Percentiles rank a stretch among this genome's conserved stretches.
Evolutionary conservation across 2,113 vertebrate species (phyloP).

Genomic region (Callocephalon fimbriatum): DNA sequence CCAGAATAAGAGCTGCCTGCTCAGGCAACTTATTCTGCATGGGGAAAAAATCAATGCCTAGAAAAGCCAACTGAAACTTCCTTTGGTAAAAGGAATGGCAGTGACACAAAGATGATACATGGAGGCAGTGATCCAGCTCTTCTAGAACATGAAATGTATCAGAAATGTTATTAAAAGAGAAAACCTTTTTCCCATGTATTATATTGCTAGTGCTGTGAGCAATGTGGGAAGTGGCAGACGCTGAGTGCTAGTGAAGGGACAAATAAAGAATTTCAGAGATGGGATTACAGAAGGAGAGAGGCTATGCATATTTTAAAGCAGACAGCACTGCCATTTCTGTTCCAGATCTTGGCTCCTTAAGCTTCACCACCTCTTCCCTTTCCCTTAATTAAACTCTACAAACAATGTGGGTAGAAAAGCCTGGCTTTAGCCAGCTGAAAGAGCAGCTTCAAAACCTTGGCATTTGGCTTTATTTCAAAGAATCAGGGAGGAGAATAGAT

Average conservation of each 20-base stretch:
- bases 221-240: slow-evolving; percentile 50
- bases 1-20: neutral
- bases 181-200: neutral
- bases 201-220: neutral
- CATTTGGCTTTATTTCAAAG: neutral
- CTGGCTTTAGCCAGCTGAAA: neutral
- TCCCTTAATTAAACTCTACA: neutral
- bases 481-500: neutral
- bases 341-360: neutral
- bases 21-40: neutral
- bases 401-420: neutral
- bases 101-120: neutral
- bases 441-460: neutral
- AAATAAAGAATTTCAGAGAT: neutral
- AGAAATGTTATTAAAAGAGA: neutral
- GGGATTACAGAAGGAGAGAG: neutral
- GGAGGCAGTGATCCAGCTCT: neutral
- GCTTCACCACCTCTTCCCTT: neutral
- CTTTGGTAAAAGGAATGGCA: neutral
- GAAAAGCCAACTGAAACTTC: neutral
- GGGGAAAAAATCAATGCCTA: neutral
- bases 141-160: neutral
- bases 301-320: neutral
- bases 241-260: neutral
- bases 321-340: neutral